Percentiles rank a stretch among this genome's conserved stretches.
Evolutionary conservation across 30 jellyfish, hydroid and myxozoan genomes (phyloP).

Genomic region (Haliclystus octoradiatus): DNA sequence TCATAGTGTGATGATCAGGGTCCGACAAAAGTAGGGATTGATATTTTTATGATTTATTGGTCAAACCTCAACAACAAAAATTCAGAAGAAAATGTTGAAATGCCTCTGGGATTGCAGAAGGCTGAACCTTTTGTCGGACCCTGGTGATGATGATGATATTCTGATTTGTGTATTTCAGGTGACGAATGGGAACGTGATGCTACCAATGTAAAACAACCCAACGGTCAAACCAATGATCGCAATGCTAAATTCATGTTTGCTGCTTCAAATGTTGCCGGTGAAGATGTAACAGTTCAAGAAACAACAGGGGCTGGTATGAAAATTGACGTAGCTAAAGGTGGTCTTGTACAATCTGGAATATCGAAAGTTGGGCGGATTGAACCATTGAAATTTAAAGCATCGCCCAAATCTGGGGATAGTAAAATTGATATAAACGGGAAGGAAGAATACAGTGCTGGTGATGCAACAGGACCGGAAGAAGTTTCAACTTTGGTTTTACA

Average conservation of each 20-base stretch:
- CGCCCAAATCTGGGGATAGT: constrained; percentile 3
- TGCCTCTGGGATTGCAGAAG: too few species aligned
- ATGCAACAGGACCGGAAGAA: constrained; percentile 6
- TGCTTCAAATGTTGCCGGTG: constrained; percentile 76
- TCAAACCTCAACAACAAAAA: too few species aligned
- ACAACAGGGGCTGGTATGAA: constrained; percentile 21
- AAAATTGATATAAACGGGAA: constrained; percentile 12
- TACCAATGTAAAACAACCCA: not conserved
- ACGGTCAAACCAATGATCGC: not conserved
- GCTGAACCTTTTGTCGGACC: too few species aligned
- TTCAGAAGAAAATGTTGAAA: too few species aligned
- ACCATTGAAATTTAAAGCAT: constrained; percentile 26
- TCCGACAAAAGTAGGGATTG: too few species aligned
- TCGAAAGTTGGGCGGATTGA: constrained; percentile 20
- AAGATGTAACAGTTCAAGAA: constrained; percentile 42
- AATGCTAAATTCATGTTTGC: constrained; percentile 28
- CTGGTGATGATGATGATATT: too few species aligned
- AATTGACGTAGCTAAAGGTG: constrained; percentile 17
- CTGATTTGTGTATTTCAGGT: constrained; percentile 30
- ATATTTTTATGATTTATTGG: too few species aligned
- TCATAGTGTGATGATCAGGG: too few species aligned
- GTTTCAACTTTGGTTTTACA: constrained; percentile 12
- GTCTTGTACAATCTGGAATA: constrained; percentile 21
- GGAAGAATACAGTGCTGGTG: constrained; percentile 1
- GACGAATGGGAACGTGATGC: constrained; percentile 65